A percentile compares a stretch with the other conserved stretches of the same genome.
Conservation (phyloP, 2,113 vertebrate species). For the Falcunculus frontatus region DNA sequence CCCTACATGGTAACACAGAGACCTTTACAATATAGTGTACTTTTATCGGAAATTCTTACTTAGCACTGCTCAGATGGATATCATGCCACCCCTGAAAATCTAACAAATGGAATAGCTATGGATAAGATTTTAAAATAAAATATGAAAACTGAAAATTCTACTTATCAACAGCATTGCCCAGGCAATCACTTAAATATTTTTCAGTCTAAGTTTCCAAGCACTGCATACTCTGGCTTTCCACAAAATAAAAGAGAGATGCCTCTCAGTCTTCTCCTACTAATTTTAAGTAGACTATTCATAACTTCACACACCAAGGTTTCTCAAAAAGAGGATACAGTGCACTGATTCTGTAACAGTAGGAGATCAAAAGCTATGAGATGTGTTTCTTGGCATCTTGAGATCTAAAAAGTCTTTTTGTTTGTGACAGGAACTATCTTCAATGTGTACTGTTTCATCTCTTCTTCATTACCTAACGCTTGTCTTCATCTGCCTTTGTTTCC, state of each 20-base stretch:
- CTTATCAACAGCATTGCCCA: background rate
- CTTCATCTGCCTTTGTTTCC: background rate
- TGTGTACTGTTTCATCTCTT: background rate
- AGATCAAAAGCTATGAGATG: background rate
- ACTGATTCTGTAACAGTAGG: background rate
- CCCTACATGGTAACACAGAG: background rate
- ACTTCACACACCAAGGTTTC: background rate
- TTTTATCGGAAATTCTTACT: background rate
- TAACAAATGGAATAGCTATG: background rate
- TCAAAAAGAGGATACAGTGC: background rate
- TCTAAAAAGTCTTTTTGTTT: background rate
- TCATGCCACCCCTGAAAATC: accelerated
- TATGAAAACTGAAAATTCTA: background rate
- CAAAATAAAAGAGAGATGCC: background rate
- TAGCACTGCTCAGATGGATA: background rate
- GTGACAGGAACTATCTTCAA: background rate
- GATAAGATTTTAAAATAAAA: background rate
- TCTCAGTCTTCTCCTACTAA: background rate
- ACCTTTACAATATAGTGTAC: background rate
- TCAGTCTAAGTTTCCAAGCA: background rate
- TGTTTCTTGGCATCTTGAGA: background rate
- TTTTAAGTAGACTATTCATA: background rate
- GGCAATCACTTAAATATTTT: background rate
- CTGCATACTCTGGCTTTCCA: background rate
- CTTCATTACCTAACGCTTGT: background rate